Base-by-base conservation (phyloP, 2,113 vertebrate species). In the Pampusana beccarii region DNA sequence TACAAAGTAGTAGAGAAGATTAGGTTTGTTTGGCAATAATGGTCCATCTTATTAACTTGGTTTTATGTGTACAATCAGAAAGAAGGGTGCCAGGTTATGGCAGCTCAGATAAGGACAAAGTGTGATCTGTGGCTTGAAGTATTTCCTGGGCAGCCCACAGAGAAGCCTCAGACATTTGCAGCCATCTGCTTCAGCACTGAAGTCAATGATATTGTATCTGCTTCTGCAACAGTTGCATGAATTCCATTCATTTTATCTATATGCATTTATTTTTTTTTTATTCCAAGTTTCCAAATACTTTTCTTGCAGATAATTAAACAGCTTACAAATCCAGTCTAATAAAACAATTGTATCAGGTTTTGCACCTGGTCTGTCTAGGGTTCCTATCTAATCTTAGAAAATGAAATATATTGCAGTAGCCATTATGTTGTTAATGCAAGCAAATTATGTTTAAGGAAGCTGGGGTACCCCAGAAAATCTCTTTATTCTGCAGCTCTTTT, bases 381-480 rank as follows among this genome's bases (percentile, higher is more conserved):
- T 71, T 34, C 34, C 56, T 84, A 20, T 88, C 91, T 92, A 71
- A 62, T 80, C 83, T 58, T 62, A 79, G 82, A 87, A 90, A 95
- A 85, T 82, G 26, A 51, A 75, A 73, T 66, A 20, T 16, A 66
- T 56, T 64, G 44, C 15, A 56, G 57, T 38, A 62, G 51, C 54
- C 80, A 95, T 92, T 95, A 91, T 82, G 51, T 60, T 50, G 70
- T 61, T 95, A 92, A 83, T 91, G 89, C 34, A 81, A 80, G 66
- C 18, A 71, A 96, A 86, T 69, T 0, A 74, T 77, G 31, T 86
- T 91, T 57, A 72, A 94, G 83, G 64, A 48, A 86, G 71, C 50
- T 56, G 48, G 58, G 73, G 48, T 67, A 75, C 38, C 66, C 61
- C 70, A 82, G 91, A 36, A 85, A 91, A 92, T 71, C 81, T 95